A percentile compares a stretch with the other conserved stretches of the same genome.
These are phyloP conservation scores for Argentina silus DNA, from an alignment of 2,797 vertebrate species.

Conservation along the genomic window DNA sequence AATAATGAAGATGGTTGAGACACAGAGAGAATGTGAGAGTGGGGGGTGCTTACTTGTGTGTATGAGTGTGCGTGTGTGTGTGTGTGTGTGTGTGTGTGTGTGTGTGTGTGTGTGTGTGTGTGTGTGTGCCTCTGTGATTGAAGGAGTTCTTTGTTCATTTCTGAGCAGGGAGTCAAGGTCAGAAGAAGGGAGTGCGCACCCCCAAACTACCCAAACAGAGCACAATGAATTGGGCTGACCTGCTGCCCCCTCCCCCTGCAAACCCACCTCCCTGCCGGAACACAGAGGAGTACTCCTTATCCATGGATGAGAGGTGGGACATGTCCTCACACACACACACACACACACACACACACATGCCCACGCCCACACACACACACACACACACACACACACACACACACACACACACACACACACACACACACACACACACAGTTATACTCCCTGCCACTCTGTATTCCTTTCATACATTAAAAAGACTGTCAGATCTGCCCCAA, in stretches of 20 bases:
- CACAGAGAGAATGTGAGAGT: slow-evolving; percentile 11
- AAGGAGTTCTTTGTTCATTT: slow-evolving; percentile 37
- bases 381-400: slow-evolving; percentile 9
- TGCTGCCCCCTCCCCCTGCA: slow-evolving; percentile 93
- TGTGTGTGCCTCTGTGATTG: slow-evolving; percentile 36
- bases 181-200: slow-evolving; percentile 91
- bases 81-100: slow-evolving; percentile 15
- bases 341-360: slow-evolving; percentile 45
- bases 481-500: slow-evolving; percentile 27
- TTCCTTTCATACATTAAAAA: slow-evolving; percentile 34
- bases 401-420: slow-evolving; percentile 5
- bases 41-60: background rate
- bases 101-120: slow-evolving; percentile 23
- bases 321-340: slow-evolving; percentile 35
- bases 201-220: slow-evolving; percentile 93
- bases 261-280: slow-evolving; percentile 90
- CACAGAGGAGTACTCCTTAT: slow-evolving; percentile 88
- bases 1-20: slow-evolving; percentile 50
- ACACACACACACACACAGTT: background rate
- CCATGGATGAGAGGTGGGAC: slow-evolving; percentile 88
- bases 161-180: slow-evolving; percentile 93
- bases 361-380: background rate
- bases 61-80: slow-evolving; percentile 12
- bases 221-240: slow-evolving; percentile 97
- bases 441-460: slow-evolving; percentile 20